Evolutionary conservation across 2,888 invertebrate species (phyloP).

Genomic region (Micropterix aruncella): DNA sequence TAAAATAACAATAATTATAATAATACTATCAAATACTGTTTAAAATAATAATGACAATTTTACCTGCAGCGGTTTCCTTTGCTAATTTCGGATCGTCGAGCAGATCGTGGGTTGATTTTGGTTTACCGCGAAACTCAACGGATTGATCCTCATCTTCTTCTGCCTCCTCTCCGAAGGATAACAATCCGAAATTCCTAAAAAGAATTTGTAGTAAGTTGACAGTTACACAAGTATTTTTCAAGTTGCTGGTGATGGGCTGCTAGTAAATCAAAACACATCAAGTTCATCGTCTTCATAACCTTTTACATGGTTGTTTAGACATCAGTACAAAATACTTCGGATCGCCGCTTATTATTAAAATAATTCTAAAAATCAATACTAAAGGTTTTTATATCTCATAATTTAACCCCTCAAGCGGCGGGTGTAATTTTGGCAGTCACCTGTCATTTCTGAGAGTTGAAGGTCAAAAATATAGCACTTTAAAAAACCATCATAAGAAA

Average conservation of each 20-base stretch:
- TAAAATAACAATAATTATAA: slow-evolving; percentile 3
- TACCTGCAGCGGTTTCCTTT: slow-evolving; percentile 47
- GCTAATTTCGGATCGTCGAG: slow-evolving; percentile 83
- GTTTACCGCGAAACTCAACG: slow-evolving; percentile 57
- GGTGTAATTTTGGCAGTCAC: no score
- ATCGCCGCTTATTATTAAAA: no score
- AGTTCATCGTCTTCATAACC: no score
- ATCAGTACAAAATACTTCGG: no score
- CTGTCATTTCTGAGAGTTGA: no score
- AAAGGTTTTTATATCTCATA: no score
- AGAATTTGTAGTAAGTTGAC: background rate
- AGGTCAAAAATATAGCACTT: no score
- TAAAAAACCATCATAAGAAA: no score
- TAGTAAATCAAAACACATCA: background rate
- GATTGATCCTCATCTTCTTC: slow-evolving; percentile 91
- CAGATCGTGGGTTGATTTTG: slow-evolving; percentile 91
- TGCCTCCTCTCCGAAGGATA: slow-evolving; percentile 94
- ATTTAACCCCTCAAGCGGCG: no score
- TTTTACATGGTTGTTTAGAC: no score
- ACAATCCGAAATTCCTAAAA: slow-evolving; percentile 77
- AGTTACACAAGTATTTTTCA: background rate
- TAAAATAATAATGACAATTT: slow-evolving; percentile 9
- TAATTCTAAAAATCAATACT: no score
- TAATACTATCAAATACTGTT: background rate
- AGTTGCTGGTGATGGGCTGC: background rate